These are phyloP conservation scores for Pollimyrus isidori DNA, from an alignment of 2,113 vertebrate species.

Conservation along the genomic window DNA sequence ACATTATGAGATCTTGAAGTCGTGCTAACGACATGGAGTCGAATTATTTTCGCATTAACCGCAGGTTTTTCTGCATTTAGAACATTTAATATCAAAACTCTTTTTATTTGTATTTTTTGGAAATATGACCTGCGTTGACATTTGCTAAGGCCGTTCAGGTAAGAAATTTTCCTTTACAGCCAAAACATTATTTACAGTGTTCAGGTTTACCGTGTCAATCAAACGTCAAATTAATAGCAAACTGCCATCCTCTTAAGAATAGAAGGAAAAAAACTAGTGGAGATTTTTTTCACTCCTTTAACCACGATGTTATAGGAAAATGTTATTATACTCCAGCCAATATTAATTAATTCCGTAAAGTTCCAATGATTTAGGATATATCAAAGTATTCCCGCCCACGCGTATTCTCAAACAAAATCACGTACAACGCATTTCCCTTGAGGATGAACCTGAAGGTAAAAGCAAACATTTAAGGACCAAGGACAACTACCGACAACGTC, in stretches of 20 bases:
- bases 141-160: neutral
- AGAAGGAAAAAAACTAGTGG: neutral
- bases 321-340: neutral
- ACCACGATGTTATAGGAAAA: neutral
- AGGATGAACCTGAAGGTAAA: neutral
- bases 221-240: neutral
- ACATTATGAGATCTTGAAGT: neutral
- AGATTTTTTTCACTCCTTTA: neutral
- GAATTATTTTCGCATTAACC: neutral
- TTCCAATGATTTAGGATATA: neutral
- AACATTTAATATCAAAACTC: neutral
- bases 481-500: constrained; percentile 42
- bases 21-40: neutral
- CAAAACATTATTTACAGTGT: neutral
- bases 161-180: constrained; percentile 1
- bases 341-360: neutral
- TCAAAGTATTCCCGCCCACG: neutral
- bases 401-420: neutral
- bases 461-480: constrained; percentile 48
- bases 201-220: neutral
- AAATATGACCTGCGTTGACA: neutral
- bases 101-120: neutral
- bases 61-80: neutral
- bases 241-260: neutral
- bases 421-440: neutral